phyloP scores from a whole-genome alignment of 2,797 vertebrate species.

The Austrolebias charrua region DNA sequence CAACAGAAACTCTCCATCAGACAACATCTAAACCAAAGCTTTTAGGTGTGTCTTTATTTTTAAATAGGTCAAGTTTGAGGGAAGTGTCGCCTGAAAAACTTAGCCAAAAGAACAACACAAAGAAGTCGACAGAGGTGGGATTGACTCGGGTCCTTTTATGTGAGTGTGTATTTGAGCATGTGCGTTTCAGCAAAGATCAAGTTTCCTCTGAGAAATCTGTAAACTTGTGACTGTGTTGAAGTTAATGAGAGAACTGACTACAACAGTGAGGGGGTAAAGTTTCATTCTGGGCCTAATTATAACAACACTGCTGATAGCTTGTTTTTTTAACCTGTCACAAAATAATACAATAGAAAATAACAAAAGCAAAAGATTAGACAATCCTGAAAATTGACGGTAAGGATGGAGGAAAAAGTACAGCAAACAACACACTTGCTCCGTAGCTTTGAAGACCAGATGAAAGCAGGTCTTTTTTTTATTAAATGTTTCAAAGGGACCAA shows the following conservation, averaged over 20 bases:
- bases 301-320: slow-evolving; percentile 3
- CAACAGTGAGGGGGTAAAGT: not conserved
- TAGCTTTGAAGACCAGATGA: slow-evolving; percentile 81
- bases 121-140: slow-evolving; percentile 65
- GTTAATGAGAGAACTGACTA: slow-evolving; percentile 9
- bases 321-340: not conserved
- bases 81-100: slow-evolving; percentile 51
- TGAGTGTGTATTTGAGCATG: not conserved
- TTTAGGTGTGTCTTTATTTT: slow-evolving; percentile 68
- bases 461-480: slow-evolving; percentile 69
- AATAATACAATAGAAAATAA: not conserved
- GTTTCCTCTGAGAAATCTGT: slow-evolving; percentile 32
- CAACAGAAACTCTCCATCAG: slow-evolving; percentile 36
- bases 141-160: slow-evolving; percentile 28
- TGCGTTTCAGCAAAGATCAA: slow-evolving; percentile 31
- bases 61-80: slow-evolving; percentile 58
- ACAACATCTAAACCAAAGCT: slow-evolving; percentile 55
- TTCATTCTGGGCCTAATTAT: slow-evolving; percentile 7
- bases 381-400: slow-evolving; percentile 35
- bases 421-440: slow-evolving; percentile 72
- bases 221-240: slow-evolving; percentile 19
- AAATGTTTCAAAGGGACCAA: slow-evolving; percentile 19
- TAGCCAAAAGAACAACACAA: slow-evolving; percentile 62
- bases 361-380: not conserved
- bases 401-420: slow-evolving; percentile 42